Evolutionary conservation across 2,888 invertebrate genomes (phyloP).

Genomic region (Tridacna gigas): DNA sequence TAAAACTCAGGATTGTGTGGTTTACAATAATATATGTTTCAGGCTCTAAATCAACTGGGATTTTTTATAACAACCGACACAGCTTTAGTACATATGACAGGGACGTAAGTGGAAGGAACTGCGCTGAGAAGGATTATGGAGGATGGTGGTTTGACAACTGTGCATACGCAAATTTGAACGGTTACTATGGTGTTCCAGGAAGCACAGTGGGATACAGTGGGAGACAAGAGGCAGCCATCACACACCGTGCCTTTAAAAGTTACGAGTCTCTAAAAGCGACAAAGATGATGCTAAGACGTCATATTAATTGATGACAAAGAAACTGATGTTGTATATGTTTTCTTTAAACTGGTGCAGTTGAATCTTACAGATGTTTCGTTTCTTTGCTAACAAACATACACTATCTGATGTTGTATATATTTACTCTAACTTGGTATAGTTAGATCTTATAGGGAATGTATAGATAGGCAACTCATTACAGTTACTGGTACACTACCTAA

Average conservation of each 20-base stretch:
- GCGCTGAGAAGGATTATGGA: neutral
- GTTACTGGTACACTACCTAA: too few relatives aligned
- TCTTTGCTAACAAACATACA: too few relatives aligned
- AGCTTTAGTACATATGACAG: neutral
- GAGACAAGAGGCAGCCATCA: neutral
- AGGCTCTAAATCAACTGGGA: neutral
- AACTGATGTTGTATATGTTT: too few relatives aligned
- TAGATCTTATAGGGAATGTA: too few relatives aligned
- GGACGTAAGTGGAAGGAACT: neutral
- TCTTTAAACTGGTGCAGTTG: too few relatives aligned
- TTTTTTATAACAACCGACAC: neutral
- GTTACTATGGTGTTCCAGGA: neutral
- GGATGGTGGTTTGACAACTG: neutral
- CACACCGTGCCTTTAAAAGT: neutral
- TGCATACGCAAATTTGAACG: neutral
- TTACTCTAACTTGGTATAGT: too few relatives aligned
- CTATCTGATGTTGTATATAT: too few relatives aligned
- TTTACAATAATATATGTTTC: neutral
- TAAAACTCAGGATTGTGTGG: too few relatives aligned
- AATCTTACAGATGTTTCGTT: too few relatives aligned
- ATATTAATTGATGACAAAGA: too few relatives aligned
- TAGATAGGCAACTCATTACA: too few relatives aligned
- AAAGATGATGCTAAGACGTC: neutral
- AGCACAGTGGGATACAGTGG: neutral
- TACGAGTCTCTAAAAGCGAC: neutral